These are phyloP conservation scores for Ambastaia sidthimunki DNA, from an alignment of 2,797 vertebrate species.

Conservation along the genomic window DNA sequence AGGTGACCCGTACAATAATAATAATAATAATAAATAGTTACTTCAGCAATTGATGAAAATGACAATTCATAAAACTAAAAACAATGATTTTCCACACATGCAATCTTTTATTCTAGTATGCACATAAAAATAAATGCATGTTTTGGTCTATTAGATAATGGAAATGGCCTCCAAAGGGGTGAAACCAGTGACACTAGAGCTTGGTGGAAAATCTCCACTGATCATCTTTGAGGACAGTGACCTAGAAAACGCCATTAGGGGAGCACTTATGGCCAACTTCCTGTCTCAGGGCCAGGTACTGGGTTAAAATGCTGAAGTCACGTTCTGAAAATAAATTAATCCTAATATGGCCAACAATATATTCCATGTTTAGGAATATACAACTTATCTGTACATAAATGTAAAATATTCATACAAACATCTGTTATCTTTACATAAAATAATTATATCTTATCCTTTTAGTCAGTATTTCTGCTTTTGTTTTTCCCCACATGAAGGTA, in stretches of 20 bases:
- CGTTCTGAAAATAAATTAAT: too few species aligned
- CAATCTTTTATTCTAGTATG: neutral
- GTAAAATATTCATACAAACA: neutral
- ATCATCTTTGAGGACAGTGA: constrained; percentile 91
- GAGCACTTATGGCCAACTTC: constrained; percentile 96
- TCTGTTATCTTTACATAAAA: neutral
- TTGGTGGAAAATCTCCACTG: constrained; percentile 96
- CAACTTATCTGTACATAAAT: neutral
- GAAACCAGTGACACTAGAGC: constrained; percentile 93
- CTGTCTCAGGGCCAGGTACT: constrained; percentile 93
- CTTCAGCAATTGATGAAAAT: neutral
- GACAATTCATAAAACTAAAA: neutral
- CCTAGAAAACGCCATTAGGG: constrained; percentile 88
- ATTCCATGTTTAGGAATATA: neutral
- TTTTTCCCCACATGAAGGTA: constrained; percentile 77
- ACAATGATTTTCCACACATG: neutral
- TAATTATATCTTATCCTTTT: neutral
- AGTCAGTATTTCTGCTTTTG: neutral
- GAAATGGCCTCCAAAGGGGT: constrained; percentile 88
- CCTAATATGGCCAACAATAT: neutral
- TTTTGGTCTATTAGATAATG: constrained; percentile 85
- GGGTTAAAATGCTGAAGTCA: neutral
- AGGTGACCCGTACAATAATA: neutral
- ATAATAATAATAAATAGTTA: neutral
- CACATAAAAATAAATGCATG: neutral